These are phyloP conservation scores for Lycocerus yunnanus DNA, from an alignment of 2,888 invertebrate species.

Conservation along the genomic window DNA sequence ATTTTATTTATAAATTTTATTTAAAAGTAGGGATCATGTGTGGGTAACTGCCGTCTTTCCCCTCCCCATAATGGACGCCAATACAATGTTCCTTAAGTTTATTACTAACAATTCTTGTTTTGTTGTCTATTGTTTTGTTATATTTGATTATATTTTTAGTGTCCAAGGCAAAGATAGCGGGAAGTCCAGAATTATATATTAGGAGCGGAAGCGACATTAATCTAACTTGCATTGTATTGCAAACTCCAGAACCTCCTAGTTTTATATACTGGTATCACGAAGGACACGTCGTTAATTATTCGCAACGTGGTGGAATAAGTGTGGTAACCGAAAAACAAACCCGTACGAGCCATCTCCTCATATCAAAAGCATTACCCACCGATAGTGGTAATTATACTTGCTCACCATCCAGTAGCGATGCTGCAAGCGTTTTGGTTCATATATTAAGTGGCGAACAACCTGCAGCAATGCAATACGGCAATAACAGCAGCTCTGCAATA, in stretches of 20 bases:
- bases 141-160: slow-evolving; percentile 62
- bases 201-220: slow-evolving; percentile 91
- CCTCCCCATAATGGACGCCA: too few relatives aligned
- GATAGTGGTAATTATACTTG: slow-evolving; percentile 92
- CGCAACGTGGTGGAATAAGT: slow-evolving; percentile 82
- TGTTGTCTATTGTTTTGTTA: background rate
- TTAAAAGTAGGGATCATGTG: too few relatives aligned
- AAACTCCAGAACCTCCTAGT: slow-evolving; percentile 82
- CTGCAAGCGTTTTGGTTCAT: slow-evolving; percentile 63
- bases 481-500: slow-evolving; percentile 45
- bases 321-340: slow-evolving; percentile 85
- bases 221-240: slow-evolving; percentile 83
- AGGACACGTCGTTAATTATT: slow-evolving; percentile 80
- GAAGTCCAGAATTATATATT: slow-evolving; percentile 84
- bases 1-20: too few relatives aligned
- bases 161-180: slow-evolving; percentile 86
- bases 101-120: background rate
- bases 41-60: too few relatives aligned
- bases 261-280: slow-evolving; percentile 85
- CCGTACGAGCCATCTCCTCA: slow-evolving; percentile 81
- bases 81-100: background rate
- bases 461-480: slow-evolving; percentile 56
- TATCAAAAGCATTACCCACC: slow-evolving; percentile 78
- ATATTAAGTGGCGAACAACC: slow-evolving; percentile 61
- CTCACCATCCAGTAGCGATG: slow-evolving; percentile 66